Base-by-base conservation (phyloP, 2,888 invertebrate species). In the Apotomis betuletana region DNA sequence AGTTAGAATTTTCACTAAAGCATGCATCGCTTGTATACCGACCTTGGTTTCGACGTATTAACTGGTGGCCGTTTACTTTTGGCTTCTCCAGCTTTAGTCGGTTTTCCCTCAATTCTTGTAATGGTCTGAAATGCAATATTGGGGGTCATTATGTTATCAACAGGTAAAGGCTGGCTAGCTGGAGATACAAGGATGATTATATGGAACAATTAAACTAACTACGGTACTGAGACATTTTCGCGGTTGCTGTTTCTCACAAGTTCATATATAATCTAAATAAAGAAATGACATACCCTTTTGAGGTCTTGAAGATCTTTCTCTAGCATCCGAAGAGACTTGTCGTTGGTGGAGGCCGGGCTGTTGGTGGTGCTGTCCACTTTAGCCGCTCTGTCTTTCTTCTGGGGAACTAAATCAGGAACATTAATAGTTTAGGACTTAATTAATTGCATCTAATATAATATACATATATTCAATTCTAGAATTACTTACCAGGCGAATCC, bases 231-330 rank as follows among this genome's bases (percentile, higher is more conserved):
- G 27, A 27, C 27, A 2, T 27, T 27, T 27, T 27, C 27, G 27
- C 27, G 27, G 2, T 27, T 27, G 27, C 27, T 27, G 27, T 27
- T 27, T 27, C 27, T 27, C 27, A 27, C 27, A 27, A 27, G 27
- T 27, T 27, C 27, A 27, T 27, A 2, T 27, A 27, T 27, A 27
- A 27, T 27, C 2, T 27, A 27, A 27, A 52, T 38, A 63, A 4
- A 38, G 41, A 57, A 67, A 38, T 36, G 49, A 27, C 74, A 79
- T 84, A 93, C 94, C 83, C 95, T 91, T 80, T 95, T 94, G 52
- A 95, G 86, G 77, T 95, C 95, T 69, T 94, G 94, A 68, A 95
- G 87, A 58, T 95, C 95, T 63, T 94, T 93, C 77, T 95, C 95
- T 13, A 95, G 82, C 10, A 95, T 88, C 36, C 94, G 87, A 64